Evolutionary conservation across 2,797 vertebrate species (phyloP), one percentile per base, ranked within the genome.

Genomic region (Oryzias dopingdopingensis): DNA sequence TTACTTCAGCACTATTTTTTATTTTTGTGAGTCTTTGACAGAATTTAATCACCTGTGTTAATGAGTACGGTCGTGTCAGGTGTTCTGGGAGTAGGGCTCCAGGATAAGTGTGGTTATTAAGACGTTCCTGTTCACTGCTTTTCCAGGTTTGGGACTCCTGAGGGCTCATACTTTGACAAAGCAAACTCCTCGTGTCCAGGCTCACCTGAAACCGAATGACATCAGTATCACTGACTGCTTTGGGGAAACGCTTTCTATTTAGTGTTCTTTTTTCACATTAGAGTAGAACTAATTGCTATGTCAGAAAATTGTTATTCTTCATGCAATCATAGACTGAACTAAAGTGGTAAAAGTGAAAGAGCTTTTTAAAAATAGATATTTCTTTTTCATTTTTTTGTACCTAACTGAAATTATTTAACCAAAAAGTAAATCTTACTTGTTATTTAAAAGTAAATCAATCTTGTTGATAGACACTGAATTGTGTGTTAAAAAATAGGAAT

Each of bases 31-130:
- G 56, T 49, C 61, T 29, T 61, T 60, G 58, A 24, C 53, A 29
- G 56, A 23, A 59, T 52, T 71, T 83, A 86, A 83, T 79, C 79
- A 82, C 79, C 70, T 77, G 69, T 71, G 67, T 61, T 82, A 77
- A 82, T 79, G 32, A 49, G 60, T 77, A 63, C 80, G 83, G 86
- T 76, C 79, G 76, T 71, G 59, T 79, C 59, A 78, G 72, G 68
- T 82, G 72, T 77, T 77, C 61, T 26, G 80, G 77, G 74, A 86
- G 64, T 65, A 62, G 24, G 73, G 57, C 52, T 52, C 46, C 63
- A 70, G 62, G 70, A 50, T 61, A 57, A 68, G 58, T 72, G 53
- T 59, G 58, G 78, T 79, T 66, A 82, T 59, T 72, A 64, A 60
- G 52, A 49, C 7, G 59, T 74, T 80, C 77, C 66, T 60, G 56